A percentile compares a stretch with the other conserved stretches of the same genome.
Evolutionary conservation across 2,797 vertebrate genomes (phyloP).

Genomic region (Brachymystax lenok): DNA sequence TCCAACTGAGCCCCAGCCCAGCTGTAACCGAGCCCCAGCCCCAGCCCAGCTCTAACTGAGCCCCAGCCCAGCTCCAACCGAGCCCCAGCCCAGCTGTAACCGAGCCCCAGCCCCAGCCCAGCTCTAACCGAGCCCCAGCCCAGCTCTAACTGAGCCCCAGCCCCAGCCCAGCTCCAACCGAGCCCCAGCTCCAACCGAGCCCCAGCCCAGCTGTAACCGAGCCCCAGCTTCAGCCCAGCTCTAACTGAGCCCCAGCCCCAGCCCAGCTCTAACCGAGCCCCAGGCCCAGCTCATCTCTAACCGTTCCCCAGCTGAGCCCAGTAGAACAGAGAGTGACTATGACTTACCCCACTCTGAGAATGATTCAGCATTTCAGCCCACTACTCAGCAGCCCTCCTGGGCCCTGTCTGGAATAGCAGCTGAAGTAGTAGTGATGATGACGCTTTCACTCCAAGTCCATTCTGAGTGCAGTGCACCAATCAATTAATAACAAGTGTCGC

Average conservation of each 20-base stretch:
- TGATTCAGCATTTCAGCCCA: constrained; percentile 31
- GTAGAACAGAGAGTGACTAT: constrained; percentile 25
- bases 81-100: constrained; percentile 2
- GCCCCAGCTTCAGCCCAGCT: constrained; percentile 10
- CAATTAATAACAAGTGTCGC: constrained; percentile 56
- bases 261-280: constrained; percentile 19
- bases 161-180: not conserved
- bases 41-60: constrained; percentile 3
- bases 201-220: not conserved
- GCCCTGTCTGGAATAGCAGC: constrained; percentile 55
- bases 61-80: not conserved
- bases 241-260: constrained; percentile 3
- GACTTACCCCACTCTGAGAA: constrained; percentile 44
- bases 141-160: too few relatives aligned
- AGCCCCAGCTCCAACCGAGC: not conserved
- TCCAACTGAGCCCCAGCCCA: not conserved
- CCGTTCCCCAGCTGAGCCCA: constrained; percentile 18
- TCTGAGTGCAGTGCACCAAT: constrained; percentile 43
- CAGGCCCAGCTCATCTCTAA: constrained; percentile 18
- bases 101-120: constrained; percentile 21
- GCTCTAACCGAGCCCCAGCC: constrained; percentile 3
- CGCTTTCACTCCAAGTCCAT: constrained; percentile 22
- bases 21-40: not conserved
- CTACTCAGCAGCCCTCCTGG: constrained; percentile 51
- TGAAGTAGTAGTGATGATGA: constrained; percentile 63